Evolutionary conservation across 2,797 vertebrate species (phyloP), one percentile per base, ranked within the genome.

Genomic region (Balearica regulorum): DNA sequence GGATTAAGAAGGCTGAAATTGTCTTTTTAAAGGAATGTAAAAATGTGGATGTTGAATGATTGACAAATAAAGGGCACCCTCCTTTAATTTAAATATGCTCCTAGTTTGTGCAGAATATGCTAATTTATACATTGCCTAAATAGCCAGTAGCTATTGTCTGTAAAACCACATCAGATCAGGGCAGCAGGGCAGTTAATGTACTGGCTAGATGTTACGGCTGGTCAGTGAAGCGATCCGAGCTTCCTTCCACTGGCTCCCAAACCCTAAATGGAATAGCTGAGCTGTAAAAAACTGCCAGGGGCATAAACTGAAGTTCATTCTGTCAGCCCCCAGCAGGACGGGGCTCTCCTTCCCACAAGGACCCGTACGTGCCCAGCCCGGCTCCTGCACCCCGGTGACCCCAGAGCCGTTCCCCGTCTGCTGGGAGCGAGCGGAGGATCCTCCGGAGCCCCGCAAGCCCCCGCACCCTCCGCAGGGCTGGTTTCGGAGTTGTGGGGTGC

Each of bases 151-250:
- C 96, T 93, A 96, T 97, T 96, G 96, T 97, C 97, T 97, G 97
- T 94, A 97, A 96, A 97, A 96, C 95, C 96, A 91, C 95, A 97
- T 97, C 97, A 96, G 96, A 97, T 97, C 97, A 97, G 97, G 96
- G 97, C 97, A 97, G 96, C 97, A 94, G 97, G 97, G 97, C 97
- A 96, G 96, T 93, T 97, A 97, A 97, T 97, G 96, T 94, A 97
- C 97, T 97, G 97, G 96, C 97, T 96, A 25, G 97, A 95, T 96
- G 97, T 97, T 96, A 83, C 83, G 96, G 97, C 96, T 97, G 97
- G 97, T 97, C 97, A 97, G 97, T 97, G 97, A 97, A 97, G 97
- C 97, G 97, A 97, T 96, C 96, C 77, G 16, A 89, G 96, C 94
- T 96, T 96, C 96, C 97, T 97, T 96, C 96, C 96, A 91, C 96